phyloP scores from a whole-genome alignment of 2,797 vertebrate species.

The Lagorchestes hirsutus region DNA sequence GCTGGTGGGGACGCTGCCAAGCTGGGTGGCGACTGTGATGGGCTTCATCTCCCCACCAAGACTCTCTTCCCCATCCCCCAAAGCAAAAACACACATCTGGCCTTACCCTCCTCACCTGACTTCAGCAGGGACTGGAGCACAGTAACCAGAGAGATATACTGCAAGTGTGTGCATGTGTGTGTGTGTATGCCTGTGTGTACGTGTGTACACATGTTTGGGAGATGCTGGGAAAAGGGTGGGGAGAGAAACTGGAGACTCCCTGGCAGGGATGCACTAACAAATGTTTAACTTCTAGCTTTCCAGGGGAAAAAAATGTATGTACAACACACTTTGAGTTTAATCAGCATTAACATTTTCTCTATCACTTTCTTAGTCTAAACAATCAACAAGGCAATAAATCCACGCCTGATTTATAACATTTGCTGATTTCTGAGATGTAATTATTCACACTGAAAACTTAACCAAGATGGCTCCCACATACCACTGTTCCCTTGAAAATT shows the following conservation, averaged over 20 bases:
- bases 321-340: neutral
- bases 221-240: neutral
- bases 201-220: neutral
- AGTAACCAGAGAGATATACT: neutral
- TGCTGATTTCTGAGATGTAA: neutral
- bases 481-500: neutral
- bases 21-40: slow-evolving; percentile 34
- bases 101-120: neutral
- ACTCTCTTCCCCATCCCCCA: neutral
- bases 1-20: slow-evolving; percentile 72
- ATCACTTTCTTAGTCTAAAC: neutral
- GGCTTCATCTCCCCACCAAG: neutral
- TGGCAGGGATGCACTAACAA: neutral
- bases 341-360: neutral
- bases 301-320: neutral
- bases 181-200: neutral
- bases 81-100: neutral
- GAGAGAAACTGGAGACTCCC: neutral
- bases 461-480: neutral
- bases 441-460: neutral
- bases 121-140: neutral
- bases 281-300: neutral
- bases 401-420: neutral
- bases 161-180: neutral
- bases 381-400: neutral